Evolutionary conservation across 2,888 invertebrate genomes (phyloP).

Genomic region (Coleophora deauratella): DNA sequence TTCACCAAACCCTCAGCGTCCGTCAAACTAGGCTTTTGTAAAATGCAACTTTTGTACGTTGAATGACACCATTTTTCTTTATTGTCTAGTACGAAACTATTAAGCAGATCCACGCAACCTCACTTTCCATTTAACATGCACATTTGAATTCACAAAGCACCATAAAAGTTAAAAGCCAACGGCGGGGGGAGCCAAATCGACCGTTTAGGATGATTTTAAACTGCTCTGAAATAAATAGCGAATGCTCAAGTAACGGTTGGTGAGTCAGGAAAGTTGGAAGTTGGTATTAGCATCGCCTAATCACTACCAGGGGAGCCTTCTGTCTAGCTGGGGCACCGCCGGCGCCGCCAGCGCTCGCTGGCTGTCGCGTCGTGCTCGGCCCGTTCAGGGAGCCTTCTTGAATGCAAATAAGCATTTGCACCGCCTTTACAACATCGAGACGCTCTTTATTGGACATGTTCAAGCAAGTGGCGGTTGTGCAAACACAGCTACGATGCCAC

Average conservation of each 20-base stretch:
- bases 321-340: slow-evolving; percentile 42
- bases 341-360: slow-evolving; percentile 19
- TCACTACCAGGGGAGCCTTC: slow-evolving; percentile 67
- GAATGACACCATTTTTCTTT: neutral
- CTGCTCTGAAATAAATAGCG: slow-evolving; percentile 58
- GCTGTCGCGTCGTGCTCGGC: slow-evolving; percentile 53
- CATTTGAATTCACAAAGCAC: too few relatives aligned
- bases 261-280: slow-evolving; percentile 66
- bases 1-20: slow-evolving; percentile 14
- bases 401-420: slow-evolving; percentile 71
- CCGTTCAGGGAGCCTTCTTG: slow-evolving; percentile 60
- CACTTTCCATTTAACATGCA: too few relatives aligned
- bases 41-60: slow-evolving; percentile 17
- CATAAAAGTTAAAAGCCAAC: too few relatives aligned
- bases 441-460: slow-evolving; percentile 64
- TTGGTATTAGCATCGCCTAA: slow-evolving; percentile 72
- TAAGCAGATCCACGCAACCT: too few relatives aligned
- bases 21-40: slow-evolving; percentile 27
- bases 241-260: slow-evolving; percentile 61
- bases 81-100: neutral
- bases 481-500: slow-evolving; percentile 38
- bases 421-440: slow-evolving; percentile 66
- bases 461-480: slow-evolving; percentile 42
- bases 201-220: slow-evolving; percentile 55
- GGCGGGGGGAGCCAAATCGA: slow-evolving; percentile 30